Base-by-base conservation (phyloP, 2,113 vertebrate species). In the Clarias macrocephalus region DNA sequence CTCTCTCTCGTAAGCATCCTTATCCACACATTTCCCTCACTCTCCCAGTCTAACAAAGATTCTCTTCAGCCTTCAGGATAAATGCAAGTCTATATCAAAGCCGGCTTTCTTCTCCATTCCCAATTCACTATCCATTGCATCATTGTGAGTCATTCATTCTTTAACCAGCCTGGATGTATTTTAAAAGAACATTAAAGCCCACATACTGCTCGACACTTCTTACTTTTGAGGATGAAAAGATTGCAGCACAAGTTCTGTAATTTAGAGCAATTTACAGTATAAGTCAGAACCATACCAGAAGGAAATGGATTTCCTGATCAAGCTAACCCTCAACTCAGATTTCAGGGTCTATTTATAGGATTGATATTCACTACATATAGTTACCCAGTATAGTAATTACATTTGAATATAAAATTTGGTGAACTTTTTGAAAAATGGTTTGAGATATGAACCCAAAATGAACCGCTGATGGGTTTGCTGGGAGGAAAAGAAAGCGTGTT, bases 1-100 rank as follows among this genome's bases (percentile, higher is more conserved):
- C 59, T 42, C 18, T 62, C 59, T 37, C 18, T 23, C 63, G 12
- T 65, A 33, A 5, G 30, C 66, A 73, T 48, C 48, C 54, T 72
- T 66, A 70, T 66, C 30, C 83, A 65, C 37, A 19, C 33, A 66
- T 77, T 37, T 80, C 85, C 52, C 0, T 54, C 84, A 16, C 52
- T 62, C 65, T 72, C 65, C 57, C 13, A 30, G 30, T 73, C 76
- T 30, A 77, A 86, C 48, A 86, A 81, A 81, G 85, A 42, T 72
- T 86, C 77, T n/a, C 54, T 72, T 86, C 30, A 70, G 57, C 80
- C 77, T 70, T 82, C 11, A 15, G n/a, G 65, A 77, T n/a, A 65
- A 86, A 73, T 72, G 85, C 16, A n/a, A 73, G 75, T 48, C 66
- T 82, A 56, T 86, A 85, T 88, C 88, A 82, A 88, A 85, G 79